These are phyloP conservation scores for Tetramorium simillimum DNA, from an alignment of 1,140 invertebrate genomes.

Conservation along the genomic window DNA sequence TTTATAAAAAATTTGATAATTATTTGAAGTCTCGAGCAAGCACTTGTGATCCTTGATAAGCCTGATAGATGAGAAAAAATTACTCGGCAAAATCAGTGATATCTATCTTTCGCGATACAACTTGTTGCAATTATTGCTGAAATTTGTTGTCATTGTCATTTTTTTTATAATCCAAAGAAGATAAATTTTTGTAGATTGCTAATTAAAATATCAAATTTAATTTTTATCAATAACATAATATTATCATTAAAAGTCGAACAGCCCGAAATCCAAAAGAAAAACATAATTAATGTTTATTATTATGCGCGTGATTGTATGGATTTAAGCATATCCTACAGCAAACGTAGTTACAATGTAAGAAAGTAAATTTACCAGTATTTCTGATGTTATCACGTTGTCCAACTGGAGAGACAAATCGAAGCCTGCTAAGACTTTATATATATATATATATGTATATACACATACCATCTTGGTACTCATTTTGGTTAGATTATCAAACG, in stretches of 20 bases:
- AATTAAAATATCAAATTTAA: neutral
- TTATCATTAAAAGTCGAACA: neutral
- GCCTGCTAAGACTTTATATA: constrained; percentile 22
- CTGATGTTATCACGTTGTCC: constrained; percentile 1
- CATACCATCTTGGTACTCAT: neutral
- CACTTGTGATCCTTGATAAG: neutral
- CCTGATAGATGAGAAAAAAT: neutral
- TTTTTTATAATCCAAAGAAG: neutral
- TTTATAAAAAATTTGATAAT: constrained; percentile 4
- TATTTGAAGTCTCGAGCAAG: neutral
- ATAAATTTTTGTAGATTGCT: neutral
- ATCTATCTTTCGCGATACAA: neutral
- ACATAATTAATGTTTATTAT: neutral
- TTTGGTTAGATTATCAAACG: constrained; percentile 2
- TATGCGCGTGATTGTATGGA: neutral
- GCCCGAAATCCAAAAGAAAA: neutral
- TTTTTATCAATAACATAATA: neutral
- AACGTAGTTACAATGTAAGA: neutral
- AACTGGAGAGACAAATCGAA: constrained; percentile 14
- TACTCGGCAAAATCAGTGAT: neutral
- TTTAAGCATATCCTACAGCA: neutral
- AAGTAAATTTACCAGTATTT: constrained; percentile 15
- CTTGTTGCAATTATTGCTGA: neutral
- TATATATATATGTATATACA: neutral
- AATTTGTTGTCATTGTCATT: neutral